Conservation (phyloP, 2,888 invertebrate genomes). For the Lepidocyrtoides sp. region DNA sequence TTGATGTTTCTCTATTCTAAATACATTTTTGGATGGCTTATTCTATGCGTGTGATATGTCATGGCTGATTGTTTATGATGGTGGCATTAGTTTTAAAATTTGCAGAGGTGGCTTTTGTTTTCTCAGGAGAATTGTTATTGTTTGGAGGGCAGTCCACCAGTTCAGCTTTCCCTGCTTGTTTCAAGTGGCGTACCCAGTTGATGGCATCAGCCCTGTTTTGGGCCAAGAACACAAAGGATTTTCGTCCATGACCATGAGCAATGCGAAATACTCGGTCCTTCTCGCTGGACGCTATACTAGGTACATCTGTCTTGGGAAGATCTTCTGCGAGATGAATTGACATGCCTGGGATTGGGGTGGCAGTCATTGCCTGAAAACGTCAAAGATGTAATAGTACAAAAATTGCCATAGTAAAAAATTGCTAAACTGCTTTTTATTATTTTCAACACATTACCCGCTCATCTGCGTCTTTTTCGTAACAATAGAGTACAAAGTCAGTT, state of each 20-base stretch:
- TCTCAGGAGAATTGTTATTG: slow-evolving; percentile 51
- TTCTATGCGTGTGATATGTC: slow-evolving; percentile 76
- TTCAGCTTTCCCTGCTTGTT: slow-evolving; percentile 84
- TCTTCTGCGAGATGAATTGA: slow-evolving; percentile 87
- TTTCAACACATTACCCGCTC: too few species aligned
- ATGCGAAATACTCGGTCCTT: slow-evolving; percentile 83
- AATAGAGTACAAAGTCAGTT: slow-evolving; percentile 89
- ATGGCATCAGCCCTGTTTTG: slow-evolving; percentile 80
- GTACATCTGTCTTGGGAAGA: slow-evolving; percentile 82
- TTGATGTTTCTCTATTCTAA: not conserved
- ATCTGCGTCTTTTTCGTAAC: slow-evolving; percentile 84
- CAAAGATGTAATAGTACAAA: not conserved
- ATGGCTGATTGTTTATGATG: slow-evolving; percentile 82
- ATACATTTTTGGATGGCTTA: slow-evolving; percentile 11
- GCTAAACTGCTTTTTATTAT: slow-evolving; percentile 20
- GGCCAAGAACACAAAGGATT: slow-evolving; percentile 83
- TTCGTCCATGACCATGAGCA: slow-evolving; percentile 82
- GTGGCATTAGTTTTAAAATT: slow-evolving; percentile 50
- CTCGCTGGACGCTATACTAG: slow-evolving; percentile 77
- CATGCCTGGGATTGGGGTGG: slow-evolving; percentile 89
- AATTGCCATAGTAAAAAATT: slow-evolving; percentile 17
- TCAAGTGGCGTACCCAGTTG: slow-evolving; percentile 82
- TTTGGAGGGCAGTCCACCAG: slow-evolving; percentile 60
- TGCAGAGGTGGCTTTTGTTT: not conserved
- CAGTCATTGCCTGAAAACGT: slow-evolving; percentile 87